A percentile compares a stretch with the other conserved stretches of the same genome.
These are phyloP conservation scores for Holacanthus passer DNA, from an alignment of 2,113 vertebrate species.

Conservation along the genomic window DNA sequence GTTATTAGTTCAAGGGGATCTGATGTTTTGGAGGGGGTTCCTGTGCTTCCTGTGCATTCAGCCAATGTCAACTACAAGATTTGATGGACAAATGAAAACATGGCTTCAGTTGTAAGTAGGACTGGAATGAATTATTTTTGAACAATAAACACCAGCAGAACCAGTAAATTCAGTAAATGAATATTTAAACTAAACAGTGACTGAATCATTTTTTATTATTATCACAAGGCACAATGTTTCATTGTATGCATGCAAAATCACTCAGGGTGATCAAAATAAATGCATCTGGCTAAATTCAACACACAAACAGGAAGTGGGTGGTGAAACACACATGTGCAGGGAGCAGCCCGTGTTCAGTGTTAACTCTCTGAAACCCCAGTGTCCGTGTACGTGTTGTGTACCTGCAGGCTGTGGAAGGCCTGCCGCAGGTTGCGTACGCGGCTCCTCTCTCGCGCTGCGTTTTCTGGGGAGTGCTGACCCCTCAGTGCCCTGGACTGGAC, in stretches of 20 bases:
- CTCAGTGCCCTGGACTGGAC: conserved; percentile 47
- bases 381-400: background rate
- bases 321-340: background rate
- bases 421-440: conserved; percentile 86
- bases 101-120: too few relatives aligned
- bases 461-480: conserved; percentile 84
- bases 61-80: background rate
- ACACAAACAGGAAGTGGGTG: background rate
- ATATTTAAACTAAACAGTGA: too few relatives aligned
- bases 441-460: conserved; percentile 85
- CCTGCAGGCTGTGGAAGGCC: conserved; percentile 90
- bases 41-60: too few relatives aligned
- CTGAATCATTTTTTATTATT: too few relatives aligned
- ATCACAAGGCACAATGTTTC: background rate
- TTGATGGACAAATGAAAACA: background rate
- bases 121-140: too few relatives aligned
- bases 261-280: background rate
- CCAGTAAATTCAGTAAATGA: too few relatives aligned
- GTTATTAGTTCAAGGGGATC: too few relatives aligned
- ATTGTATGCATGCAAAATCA: background rate
- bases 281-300: background rate
- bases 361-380: background rate
- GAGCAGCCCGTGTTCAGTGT: background rate
- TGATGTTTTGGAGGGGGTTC: too few relatives aligned
- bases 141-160: too few relatives aligned